Base-by-base conservation (phyloP, 2,888 invertebrate genomes). In the Chaitophorus viminalis region DNA sequence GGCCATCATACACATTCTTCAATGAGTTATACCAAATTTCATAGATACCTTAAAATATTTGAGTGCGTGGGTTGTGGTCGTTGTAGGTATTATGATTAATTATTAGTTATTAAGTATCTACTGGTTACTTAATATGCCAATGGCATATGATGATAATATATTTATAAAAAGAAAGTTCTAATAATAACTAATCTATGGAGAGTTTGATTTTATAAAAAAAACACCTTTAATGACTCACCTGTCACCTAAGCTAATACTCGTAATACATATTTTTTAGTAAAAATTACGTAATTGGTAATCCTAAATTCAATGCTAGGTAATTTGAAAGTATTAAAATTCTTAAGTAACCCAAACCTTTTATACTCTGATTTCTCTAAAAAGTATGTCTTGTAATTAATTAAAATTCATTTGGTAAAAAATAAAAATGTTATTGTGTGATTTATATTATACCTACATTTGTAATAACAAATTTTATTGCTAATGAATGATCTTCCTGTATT, bases 11-110 rank as follows among this genome's bases (percentile, higher is more conserved):
- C 52, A 29, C 46, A 52, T 76, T 76, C 76, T 17, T 52, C 54
- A 33, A 54, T 54, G 54, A 31, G 77, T 77, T 77, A 77, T 54
- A 29, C 54, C 77, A 21, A 77, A 54, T 77, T 77, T 18, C 31
- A 21, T 21, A 77, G 29, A 18, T 76, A 29, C 29, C 14, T 17
- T 46, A 76, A 76, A 17, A 46, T 75, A 75, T 75, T 74, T 0
- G 46, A 14, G 39, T n/a, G 46, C 11, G n/a, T 46, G n/a, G 29
- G 46, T 52, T 6, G n/a, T n/a, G n/a, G n/a, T n/a, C n/a, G n/a
- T n/a, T 4, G n/a, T 46, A n/a, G 46, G 46, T 52, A 76, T 29
- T 46, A 6, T 76, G 76, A 76, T 76, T 76, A 76, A 76, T 52
- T n/a, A 17, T 76, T n/a, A 8, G 1, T n/a, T n/a, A n/a, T n/a